A percentile compares a stretch with the other conserved stretches of the same genome.
Evolutionary conservation across 2,888 invertebrate genomes (phyloP).

Genomic region (Amphipoea oculea): DNA sequence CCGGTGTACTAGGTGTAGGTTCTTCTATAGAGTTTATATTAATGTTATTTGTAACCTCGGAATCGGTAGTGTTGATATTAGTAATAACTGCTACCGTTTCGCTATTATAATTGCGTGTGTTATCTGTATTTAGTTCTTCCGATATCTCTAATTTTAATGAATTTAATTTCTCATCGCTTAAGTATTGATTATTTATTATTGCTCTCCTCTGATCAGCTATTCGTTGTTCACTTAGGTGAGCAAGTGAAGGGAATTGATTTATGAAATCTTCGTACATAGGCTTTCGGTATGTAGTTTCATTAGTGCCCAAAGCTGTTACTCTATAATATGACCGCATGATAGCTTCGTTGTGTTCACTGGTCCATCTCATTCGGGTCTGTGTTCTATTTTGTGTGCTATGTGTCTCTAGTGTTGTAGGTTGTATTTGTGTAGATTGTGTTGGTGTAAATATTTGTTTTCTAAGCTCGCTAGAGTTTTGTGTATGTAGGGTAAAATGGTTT

Average conservation of each 20-base stretch:
- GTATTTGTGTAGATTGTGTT: not conserved
- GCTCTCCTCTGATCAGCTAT: constrained; percentile 24
- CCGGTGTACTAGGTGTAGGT: no score
- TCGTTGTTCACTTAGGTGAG: constrained; percentile 29
- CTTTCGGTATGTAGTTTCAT: not conserved
- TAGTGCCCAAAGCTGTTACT: constrained; percentile 1
- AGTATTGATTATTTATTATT: constrained; percentile 32
- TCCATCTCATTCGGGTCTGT: not conserved
- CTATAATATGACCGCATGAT: constrained; percentile 8
- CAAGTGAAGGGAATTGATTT: not conserved
- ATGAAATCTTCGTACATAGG: not conserved
- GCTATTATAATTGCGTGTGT: not conserved
- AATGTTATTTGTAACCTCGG: not conserved
- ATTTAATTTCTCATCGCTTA: constrained; percentile 14
- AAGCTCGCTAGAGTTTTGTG: no score
- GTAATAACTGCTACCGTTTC: not conserved
- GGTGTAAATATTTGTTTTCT: no score
- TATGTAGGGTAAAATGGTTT: no score
- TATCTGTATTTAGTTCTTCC: not conserved
- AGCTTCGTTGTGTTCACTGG: constrained; percentile 6
- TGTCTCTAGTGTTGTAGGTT: not conserved
- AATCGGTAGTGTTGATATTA: not conserved
- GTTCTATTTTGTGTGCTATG: not conserved
- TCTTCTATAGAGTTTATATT: not conserved
- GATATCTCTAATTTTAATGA: constrained; percentile 6